phyloP scores from a whole-genome alignment of 2,113 vertebrate genomes.

The Ceyx melanurus region DNA sequence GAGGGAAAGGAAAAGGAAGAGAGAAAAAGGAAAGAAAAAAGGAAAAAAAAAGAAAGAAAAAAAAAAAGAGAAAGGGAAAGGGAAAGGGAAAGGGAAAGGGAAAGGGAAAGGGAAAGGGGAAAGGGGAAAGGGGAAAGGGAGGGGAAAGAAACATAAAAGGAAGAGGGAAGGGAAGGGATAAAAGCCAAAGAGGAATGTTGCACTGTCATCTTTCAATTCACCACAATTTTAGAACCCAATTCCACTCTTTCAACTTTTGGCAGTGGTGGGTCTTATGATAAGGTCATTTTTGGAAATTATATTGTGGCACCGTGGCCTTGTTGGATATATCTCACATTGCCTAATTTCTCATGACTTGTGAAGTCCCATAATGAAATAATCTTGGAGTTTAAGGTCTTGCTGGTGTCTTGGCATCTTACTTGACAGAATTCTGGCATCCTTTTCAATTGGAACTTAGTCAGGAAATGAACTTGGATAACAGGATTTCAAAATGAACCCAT shows the following conservation, averaged over 20 bases:
- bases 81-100: too few species aligned
- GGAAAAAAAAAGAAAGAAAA: too few species aligned
- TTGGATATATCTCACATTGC: not conserved
- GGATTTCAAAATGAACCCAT: not conserved
- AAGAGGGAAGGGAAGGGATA: not conserved
- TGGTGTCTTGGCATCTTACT: not conserved
- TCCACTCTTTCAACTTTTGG: not conserved
- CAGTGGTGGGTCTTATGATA: not conserved
- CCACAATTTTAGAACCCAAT: rapidly evolving
- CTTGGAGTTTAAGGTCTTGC: not conserved
- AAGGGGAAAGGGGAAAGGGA: too few species aligned
- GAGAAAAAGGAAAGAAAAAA: too few species aligned
- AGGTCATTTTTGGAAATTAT: not conserved
- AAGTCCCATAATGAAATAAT: not conserved
- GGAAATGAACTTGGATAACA: not conserved
- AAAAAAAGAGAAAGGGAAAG: too few species aligned
- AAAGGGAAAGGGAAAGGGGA: too few species aligned
- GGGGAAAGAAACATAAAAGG: not conserved
- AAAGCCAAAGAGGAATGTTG: not conserved
- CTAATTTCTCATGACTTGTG: not conserved
- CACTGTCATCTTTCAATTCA: not conserved
- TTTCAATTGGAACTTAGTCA: not conserved
- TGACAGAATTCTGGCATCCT: not conserved
- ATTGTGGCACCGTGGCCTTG: not conserved
- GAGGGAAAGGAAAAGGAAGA: too few species aligned